These are phyloP conservation scores for Plecotus auritus DNA, from an alignment of 2,113 vertebrate genomes.

Conservation along the genomic window DNA sequence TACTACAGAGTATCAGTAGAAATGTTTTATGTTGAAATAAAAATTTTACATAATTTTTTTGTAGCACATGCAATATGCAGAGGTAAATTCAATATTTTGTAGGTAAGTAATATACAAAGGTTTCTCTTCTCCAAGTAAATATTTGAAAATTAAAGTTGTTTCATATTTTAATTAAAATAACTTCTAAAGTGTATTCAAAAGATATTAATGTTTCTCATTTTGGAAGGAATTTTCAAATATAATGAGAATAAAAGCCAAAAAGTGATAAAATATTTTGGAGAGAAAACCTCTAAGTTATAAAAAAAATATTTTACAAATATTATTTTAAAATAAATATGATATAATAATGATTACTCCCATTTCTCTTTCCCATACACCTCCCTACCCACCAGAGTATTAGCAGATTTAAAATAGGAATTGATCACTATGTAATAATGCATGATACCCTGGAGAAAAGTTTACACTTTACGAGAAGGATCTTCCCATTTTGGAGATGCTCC, in stretches of 20 bases:
- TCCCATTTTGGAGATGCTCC: neutral
- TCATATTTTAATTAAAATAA: slow-evolving; percentile 26
- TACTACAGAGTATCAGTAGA: neutral
- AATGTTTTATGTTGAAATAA: slow-evolving; percentile 19
- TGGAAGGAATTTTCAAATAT: slow-evolving; percentile 23
- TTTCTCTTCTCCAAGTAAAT: neutral
- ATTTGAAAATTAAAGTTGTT: slow-evolving; percentile 3
- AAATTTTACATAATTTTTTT: slow-evolving; percentile 5
- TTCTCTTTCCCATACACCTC: neutral
- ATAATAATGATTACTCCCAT: neutral
- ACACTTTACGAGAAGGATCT: neutral
- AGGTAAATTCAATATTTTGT: slow-evolving; percentile 10
- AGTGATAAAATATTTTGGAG: neutral
- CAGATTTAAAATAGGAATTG: neutral
- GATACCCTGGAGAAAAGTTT: neutral
- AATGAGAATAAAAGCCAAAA: slow-evolving; percentile 3
- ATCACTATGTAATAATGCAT: neutral
- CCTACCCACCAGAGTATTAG: neutral
- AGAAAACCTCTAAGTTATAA: neutral
- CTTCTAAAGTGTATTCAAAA: slow-evolving; percentile 30
- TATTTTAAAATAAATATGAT: neutral
- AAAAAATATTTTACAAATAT: neutral
- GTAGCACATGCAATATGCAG: neutral
- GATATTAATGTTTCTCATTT: neutral
- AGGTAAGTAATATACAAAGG: neutral